phyloP scores from a whole-genome alignment of 2,797 vertebrate genomes.

The Phaenicophaeus curvirostris region DNA sequence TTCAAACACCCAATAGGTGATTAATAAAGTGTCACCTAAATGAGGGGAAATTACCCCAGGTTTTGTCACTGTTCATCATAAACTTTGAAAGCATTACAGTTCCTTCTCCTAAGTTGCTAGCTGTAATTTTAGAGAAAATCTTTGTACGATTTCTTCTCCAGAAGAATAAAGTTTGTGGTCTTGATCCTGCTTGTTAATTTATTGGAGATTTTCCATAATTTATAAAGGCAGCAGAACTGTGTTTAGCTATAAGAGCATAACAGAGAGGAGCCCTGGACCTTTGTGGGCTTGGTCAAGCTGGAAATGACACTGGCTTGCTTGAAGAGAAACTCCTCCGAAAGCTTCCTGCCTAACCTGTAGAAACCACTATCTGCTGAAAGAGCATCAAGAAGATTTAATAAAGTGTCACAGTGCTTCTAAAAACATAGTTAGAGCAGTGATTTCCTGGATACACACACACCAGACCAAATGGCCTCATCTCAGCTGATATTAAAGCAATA shows the following conservation, averaged over 20 bases:
- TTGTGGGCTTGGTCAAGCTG: not conserved
- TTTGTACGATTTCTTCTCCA: not conserved
- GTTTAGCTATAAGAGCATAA: not conserved
- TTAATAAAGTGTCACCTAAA: slow-evolving; percentile 33
- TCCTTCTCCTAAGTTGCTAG: not conserved
- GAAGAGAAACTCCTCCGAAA: slow-evolving; percentile 29
- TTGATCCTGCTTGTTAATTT: not conserved
- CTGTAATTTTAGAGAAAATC: slow-evolving; percentile 26
- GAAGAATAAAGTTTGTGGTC: not conserved
- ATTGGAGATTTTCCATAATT: not conserved
- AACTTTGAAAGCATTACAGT: not conserved
- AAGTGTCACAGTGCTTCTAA: slow-evolving; percentile 63
- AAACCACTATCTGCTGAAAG: slow-evolving; percentile 47
- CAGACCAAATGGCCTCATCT: slow-evolving; percentile 66
- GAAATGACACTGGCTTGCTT: not conserved
- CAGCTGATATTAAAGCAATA: slow-evolving; percentile 81
- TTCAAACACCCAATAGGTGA: slow-evolving; percentile 23
- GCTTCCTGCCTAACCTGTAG: slow-evolving; percentile 13
- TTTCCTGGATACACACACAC: slow-evolving; percentile 62
- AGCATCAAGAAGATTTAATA: slow-evolving; percentile 64
- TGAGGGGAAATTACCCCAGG: slow-evolving; percentile 16
- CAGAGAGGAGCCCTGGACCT: not conserved
- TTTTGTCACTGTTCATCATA: slow-evolving; percentile 24
- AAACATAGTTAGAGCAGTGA: slow-evolving; percentile 53
- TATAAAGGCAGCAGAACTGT: not conserved